phyloP scores from a whole-genome alignment of 2,113 vertebrate genomes.

The Neodon shergylaensis region DNA sequence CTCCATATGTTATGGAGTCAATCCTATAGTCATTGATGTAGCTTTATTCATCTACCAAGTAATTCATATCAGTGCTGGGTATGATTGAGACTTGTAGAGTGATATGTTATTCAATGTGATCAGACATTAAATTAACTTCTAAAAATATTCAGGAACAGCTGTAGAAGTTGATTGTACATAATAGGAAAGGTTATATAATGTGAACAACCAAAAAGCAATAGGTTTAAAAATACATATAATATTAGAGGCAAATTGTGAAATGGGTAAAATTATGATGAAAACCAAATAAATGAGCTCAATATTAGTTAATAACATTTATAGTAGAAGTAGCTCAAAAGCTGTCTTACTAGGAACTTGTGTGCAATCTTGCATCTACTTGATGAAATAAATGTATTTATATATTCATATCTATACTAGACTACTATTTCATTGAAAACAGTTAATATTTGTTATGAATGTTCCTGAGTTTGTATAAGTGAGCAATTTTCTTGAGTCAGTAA shows the following conservation, averaged over 20 bases:
- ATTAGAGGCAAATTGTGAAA: slow-evolving; percentile 78
- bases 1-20: slow-evolving; percentile 74
- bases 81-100: slow-evolving; percentile 83
- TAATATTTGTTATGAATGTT: neutral
- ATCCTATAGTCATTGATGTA: slow-evolving; percentile 82
- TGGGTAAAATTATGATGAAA: slow-evolving; percentile 85
- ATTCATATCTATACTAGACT: slow-evolving; percentile 27
- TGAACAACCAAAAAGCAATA: slow-evolving; percentile 83
- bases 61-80: slow-evolving; percentile 81
- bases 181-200: slow-evolving; percentile 86
- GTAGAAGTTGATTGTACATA: slow-evolving; percentile 86
- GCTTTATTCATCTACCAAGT: slow-evolving; percentile 80
- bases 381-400: slow-evolving; percentile 1
- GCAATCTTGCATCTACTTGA: slow-evolving; percentile 36
- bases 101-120: slow-evolving; percentile 82
- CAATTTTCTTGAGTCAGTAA: slow-evolving; percentile 38
- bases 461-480: slow-evolving; percentile 33
- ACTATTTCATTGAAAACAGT: slow-evolving; percentile 8
- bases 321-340: slow-evolving; percentile 66
- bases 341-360: slow-evolving; percentile 58
- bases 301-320: slow-evolving; percentile 84
- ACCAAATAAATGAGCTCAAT: slow-evolving; percentile 82
- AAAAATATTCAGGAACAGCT: slow-evolving; percentile 86
- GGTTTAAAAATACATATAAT: slow-evolving; percentile 78
- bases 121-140: slow-evolving; percentile 87